These are phyloP conservation scores for Drosophila subquinaria DNA, from an alignment of 2,888 invertebrate genomes.

Conservation along the genomic window DNA sequence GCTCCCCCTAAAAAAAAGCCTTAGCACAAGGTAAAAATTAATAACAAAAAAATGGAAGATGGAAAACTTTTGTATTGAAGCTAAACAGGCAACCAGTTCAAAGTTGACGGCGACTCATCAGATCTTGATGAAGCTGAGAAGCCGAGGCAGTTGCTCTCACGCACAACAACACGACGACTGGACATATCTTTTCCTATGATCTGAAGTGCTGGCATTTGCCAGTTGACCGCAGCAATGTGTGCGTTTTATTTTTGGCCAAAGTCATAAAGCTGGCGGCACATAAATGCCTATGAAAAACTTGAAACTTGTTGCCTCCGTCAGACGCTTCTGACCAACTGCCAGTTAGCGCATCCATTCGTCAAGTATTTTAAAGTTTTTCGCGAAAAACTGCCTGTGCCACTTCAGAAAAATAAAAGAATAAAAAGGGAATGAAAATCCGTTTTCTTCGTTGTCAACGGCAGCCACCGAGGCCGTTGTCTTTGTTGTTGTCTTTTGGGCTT, in stretches of 20 bases:
- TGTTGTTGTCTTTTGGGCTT: constrained; percentile 22
- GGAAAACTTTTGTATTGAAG: constrained; percentile 46
- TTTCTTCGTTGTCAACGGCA: constrained; percentile 56
- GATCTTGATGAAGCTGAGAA: constrained; percentile 52
- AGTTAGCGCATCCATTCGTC: constrained; percentile 73
- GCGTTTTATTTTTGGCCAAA: constrained; percentile 76
- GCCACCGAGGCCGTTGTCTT: constrained; percentile 19
- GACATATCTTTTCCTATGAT: constrained; percentile 65
- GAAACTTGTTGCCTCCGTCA: constrained; percentile 66
- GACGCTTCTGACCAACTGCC: constrained; percentile 45
- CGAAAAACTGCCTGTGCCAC: constrained; percentile 70
- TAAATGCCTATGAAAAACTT: constrained; percentile 52
- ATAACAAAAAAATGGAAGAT: neutral
- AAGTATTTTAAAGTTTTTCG: constrained; percentile 77
- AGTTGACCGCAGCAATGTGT: constrained; percentile 71
- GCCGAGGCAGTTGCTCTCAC: constrained; percentile 40
- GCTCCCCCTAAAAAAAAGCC: constrained; percentile 21
- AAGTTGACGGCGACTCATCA: constrained; percentile 61
- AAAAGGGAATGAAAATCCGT: constrained; percentile 21
- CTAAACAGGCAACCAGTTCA: constrained; percentile 64
- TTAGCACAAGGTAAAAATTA: constrained; percentile 10
- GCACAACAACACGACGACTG: constrained; percentile 48
- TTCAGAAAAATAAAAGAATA: constrained; percentile 54
- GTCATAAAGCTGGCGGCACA: constrained; percentile 69
- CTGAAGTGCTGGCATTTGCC: constrained; percentile 50